Evolutionary conservation across 2,113 vertebrate genomes (phyloP).

Genomic region (Actenoides lindsayi): DNA sequence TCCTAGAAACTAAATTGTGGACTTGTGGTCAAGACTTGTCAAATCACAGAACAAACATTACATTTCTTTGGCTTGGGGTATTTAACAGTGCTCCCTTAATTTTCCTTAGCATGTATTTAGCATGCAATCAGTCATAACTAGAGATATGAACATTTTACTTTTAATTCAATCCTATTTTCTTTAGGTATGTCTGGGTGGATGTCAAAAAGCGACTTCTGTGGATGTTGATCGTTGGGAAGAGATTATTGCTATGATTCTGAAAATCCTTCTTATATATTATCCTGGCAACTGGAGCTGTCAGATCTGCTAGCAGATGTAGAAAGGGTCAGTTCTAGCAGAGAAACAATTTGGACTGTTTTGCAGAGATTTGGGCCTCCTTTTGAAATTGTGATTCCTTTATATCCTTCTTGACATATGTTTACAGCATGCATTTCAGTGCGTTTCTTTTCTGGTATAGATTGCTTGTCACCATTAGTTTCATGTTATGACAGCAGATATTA

Average conservation of each 20-base stretch:
- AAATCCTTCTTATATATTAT: conserved; percentile 41
- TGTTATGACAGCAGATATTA: conserved; percentile 59
- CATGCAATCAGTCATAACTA: not conserved
- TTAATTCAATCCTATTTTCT: not conserved
- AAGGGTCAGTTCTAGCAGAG: conserved; percentile 43
- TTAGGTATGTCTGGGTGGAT: not conserved
- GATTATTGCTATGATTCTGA: conserved; percentile 64
- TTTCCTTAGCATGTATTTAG: not conserved
- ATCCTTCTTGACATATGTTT: conserved; percentile 40
- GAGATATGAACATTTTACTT: not conserved
- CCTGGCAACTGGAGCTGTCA: conserved; percentile 43
- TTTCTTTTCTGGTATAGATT: conserved; percentile 38
- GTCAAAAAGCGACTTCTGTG: conserved; percentile 43
- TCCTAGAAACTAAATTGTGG: not conserved
- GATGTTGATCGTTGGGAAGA: conserved; percentile 54
- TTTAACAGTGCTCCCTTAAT: not conserved
- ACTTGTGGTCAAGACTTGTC: not conserved
- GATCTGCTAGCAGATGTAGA: conserved; percentile 24
- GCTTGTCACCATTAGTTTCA: conserved; percentile 55
- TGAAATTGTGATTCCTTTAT: conserved; percentile 7
- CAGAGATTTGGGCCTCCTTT: conserved; percentile 34
- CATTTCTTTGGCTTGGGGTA: not conserved
- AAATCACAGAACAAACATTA: not conserved
- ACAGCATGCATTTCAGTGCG: not conserved
- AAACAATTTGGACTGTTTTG: conserved; percentile 45